Base-by-base conservation (phyloP, 2,113 vertebrate genomes). In the Corydoras maculifer region DNA sequence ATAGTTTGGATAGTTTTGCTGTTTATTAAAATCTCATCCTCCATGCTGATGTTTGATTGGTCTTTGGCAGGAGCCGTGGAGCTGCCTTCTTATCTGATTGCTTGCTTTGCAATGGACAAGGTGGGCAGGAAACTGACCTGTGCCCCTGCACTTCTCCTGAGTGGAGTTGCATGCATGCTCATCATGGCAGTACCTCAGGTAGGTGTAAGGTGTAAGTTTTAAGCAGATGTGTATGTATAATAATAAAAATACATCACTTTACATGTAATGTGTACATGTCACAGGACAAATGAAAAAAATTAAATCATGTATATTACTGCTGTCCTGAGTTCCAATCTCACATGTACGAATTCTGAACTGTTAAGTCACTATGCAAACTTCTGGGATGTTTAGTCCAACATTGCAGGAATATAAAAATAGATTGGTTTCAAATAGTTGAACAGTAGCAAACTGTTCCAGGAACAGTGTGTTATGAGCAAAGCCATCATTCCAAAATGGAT, bases 91-190 rank as follows among this genome's bases (percentile, higher is more conserved):
- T 97, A 95, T 78, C 29, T 91, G 78, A 77, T 96, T 76, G 89
- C 89, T 75, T 94, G 93, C 82, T 67, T 89, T 79, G 88, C 84
- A 59, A 94, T 96, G 92, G 90, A 95, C 79, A 86, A 79, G 69
- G 76, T 98, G 50, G 95, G 95, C 72, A 90, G 95, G 82, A 95
- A 91, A 84, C 93, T 85, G 75, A 90, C 92, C 2, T 87, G 94
- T 78, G 88, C 85, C 67, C 88, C 91, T 0, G 89, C 88, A 66
- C 90, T 98, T 82, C 79, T 95, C 54, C 85, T 89, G 72, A 87
- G 88, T n/a, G 91, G 90, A 18, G 63, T 91, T 8, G 81, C 90
- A 66, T 94, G 92, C 82, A 87, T 86, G 78, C 84, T 90, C 74
- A 88, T 91, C 74, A 91, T 94, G 60, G 78, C 90, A 59, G 91